phyloP scores from a whole-genome alignment of 2,888 invertebrate species.

The Acronicta alni region DNA sequence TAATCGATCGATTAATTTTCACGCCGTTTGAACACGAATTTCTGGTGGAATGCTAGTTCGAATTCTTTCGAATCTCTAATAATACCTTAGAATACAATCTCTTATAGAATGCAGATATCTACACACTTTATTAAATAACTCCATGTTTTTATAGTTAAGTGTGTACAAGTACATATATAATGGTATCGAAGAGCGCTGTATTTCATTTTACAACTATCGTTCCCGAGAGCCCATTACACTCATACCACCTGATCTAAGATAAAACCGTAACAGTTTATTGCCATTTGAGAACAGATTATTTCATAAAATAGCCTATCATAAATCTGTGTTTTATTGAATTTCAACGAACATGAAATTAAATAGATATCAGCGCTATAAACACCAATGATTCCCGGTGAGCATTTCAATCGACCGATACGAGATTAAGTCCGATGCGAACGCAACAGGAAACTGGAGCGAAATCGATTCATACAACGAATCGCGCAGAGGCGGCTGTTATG shows the following conservation, averaged over 20 bases:
- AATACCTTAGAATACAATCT: constrained; percentile 41
- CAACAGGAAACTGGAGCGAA: constrained; percentile 86
- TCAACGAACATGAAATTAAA: constrained; percentile 71
- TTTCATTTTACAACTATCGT: constrained; percentile 43
- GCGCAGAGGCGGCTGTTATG: constrained; percentile 82
- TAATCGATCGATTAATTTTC: constrained; percentile 88
- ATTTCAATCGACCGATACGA: constrained; percentile 79
- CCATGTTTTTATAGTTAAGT: constrained; percentile 35
- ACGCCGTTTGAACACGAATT: constrained; percentile 81
- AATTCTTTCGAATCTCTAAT: constrained; percentile 65
- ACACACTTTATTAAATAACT: constrained; percentile 30
- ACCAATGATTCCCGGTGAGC: constrained; percentile 69
- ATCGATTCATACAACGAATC: constrained; percentile 85
- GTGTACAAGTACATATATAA: constrained; percentile 47
- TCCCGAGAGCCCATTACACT: constrained; percentile 40
- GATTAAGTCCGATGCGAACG: constrained; percentile 84
- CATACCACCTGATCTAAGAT: constrained; percentile 37
- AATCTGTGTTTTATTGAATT: constrained; percentile 67
- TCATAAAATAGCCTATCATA: constrained; percentile 57
- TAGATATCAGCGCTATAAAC: constrained; percentile 69
- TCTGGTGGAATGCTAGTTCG: constrained; percentile 72
- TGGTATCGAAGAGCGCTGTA: constrained; percentile 40
- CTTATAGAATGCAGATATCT: constrained; percentile 15
- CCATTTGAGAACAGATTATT: constrained; percentile 56
- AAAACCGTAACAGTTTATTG: constrained; percentile 56